phyloP scores from a whole-genome alignment of 2,888 invertebrate species.

The Nudaria mundana region DNA sequence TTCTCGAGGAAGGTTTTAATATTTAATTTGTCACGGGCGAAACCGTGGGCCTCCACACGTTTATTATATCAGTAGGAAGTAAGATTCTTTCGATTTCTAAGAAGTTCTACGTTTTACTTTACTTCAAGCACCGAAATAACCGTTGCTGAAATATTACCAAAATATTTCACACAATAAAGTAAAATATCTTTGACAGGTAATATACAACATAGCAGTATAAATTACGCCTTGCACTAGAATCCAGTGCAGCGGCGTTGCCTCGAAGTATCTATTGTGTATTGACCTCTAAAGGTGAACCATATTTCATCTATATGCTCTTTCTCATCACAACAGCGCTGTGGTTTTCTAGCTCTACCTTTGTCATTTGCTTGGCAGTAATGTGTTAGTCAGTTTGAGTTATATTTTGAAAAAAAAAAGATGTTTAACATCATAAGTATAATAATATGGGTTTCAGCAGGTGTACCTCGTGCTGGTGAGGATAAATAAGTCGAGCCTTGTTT shows the following conservation, averaged over 20 bases:
- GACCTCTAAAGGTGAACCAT: conserved; percentile 28
- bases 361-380: conserved; percentile 4
- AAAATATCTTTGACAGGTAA: too few species aligned
- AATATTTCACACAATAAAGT: too few species aligned
- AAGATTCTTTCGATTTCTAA: too few species aligned
- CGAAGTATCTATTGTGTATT: conserved; percentile 16
- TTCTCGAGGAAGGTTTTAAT: too few species aligned
- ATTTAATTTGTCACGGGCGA: too few species aligned
- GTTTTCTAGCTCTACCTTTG: conserved; percentile 20
- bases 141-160: too few species aligned
- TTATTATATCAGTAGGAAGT: too few species aligned
- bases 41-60: too few species aligned
- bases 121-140: too few species aligned
- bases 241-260: conserved; percentile 13
- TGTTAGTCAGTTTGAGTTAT: conserved; percentile 2
- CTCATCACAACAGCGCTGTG: conserved; percentile 21
- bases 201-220: conserved; percentile 1
- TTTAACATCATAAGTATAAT: neutral
- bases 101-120: too few species aligned
- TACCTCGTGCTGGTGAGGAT: too few species aligned
- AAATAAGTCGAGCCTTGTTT: neutral
- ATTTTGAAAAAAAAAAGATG: neutral
- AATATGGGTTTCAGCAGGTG: too few species aligned
- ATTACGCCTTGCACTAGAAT: conserved; percentile 24
- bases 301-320: conserved; percentile 29